Percentiles rank a stretch among this genome's conserved stretches.
These are phyloP conservation scores for Drosophila kepulauana DNA, from an alignment of 1,140 invertebrate genomes.

Conservation along the genomic window DNA sequence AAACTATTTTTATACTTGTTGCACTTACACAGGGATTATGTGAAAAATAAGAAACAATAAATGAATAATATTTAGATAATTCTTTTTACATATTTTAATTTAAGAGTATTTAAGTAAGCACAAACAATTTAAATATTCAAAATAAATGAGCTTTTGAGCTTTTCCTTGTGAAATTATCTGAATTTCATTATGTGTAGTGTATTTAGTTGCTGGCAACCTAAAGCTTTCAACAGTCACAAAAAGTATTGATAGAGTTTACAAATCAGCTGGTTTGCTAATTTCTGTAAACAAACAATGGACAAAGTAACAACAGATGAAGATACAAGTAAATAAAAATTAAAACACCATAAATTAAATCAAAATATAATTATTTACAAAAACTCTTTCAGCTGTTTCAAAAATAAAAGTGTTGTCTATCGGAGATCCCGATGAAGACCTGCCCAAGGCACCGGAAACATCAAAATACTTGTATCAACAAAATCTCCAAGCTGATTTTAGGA, in stretches of 20 bases:
- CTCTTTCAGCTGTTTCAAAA: background rate
- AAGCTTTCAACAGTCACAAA: slow-evolving; percentile 1
- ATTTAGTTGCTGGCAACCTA: background rate
- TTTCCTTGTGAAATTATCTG: background rate
- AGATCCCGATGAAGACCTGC: background rate
- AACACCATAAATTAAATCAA: background rate
- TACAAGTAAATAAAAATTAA: background rate
- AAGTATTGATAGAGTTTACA: background rate
- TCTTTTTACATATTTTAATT: background rate
- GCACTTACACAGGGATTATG: slow-evolving; percentile 14
- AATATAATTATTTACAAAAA: background rate
- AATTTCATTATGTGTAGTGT: background rate
- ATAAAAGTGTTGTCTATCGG: slow-evolving; percentile 12
- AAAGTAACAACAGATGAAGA: background rate
- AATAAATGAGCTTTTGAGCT: background rate
- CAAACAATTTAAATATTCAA: background rate
- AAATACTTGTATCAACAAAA: background rate
- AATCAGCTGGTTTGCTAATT: background rate
- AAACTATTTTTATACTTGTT: slow-evolving; percentile 11
- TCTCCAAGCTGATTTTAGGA: background rate
- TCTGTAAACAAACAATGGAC: slow-evolving; percentile 10
- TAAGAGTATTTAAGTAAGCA: background rate
- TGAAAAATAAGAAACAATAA: slow-evolving; percentile 5
- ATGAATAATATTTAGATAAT: background rate
- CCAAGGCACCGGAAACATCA: background rate